Percentiles rank a stretch among this genome's conserved stretches.
Evolutionary conservation across 1,140 invertebrate genomes (phyloP).

Genomic region (Rhynchophorus ferrugineus): DNA sequence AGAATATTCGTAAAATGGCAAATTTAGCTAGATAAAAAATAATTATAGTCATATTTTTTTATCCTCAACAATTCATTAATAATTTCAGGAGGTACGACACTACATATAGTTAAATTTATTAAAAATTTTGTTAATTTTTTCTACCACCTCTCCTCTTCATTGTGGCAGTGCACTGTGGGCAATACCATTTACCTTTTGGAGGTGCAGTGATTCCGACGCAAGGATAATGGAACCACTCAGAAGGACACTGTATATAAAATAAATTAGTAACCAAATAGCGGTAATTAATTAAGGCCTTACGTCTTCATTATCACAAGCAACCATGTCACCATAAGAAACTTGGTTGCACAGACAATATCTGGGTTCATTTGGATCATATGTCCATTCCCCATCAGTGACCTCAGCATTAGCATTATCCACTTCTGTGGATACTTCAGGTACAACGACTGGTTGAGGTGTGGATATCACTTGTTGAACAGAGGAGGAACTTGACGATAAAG

Average conservation of each 20-base stretch:
- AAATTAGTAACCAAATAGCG: background rate
- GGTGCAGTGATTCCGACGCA: slow-evolving; percentile 94
- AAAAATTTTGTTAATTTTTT: slow-evolving; percentile 42
- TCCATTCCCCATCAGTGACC: slow-evolving; percentile 52
- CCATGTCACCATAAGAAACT: slow-evolving; percentile 98
- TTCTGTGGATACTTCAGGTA: slow-evolving; percentile 31
- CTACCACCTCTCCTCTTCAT: slow-evolving; percentile 78
- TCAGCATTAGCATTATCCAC: slow-evolving; percentile 26
- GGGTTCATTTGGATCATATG: slow-evolving; percentile 86
- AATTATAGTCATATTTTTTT: too few relatives aligned
- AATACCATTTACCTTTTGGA: slow-evolving; percentile 98
- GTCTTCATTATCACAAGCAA: slow-evolving; percentile 96
- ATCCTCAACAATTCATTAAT: background rate
- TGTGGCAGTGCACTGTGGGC: slow-evolving; percentile 85
- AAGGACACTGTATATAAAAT: slow-evolving; percentile 70
- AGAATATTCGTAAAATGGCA: too few relatives aligned
- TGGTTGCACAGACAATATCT: slow-evolving; percentile 97
- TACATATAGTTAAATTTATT: background rate
- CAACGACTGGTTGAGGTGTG: slow-evolving; percentile 11
- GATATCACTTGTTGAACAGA: slow-evolving; percentile 24
- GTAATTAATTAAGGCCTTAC: slow-evolving; percentile 47
- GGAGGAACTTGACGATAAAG: slow-evolving; percentile 15
- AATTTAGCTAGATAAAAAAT: too few relatives aligned
- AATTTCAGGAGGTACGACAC: background rate
- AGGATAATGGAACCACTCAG: slow-evolving; percentile 98